Evolutionary conservation across 2,888 invertebrate species (phyloP), one percentile per base, ranked within the genome.

Genomic region (Tethea ocularis): DNA sequence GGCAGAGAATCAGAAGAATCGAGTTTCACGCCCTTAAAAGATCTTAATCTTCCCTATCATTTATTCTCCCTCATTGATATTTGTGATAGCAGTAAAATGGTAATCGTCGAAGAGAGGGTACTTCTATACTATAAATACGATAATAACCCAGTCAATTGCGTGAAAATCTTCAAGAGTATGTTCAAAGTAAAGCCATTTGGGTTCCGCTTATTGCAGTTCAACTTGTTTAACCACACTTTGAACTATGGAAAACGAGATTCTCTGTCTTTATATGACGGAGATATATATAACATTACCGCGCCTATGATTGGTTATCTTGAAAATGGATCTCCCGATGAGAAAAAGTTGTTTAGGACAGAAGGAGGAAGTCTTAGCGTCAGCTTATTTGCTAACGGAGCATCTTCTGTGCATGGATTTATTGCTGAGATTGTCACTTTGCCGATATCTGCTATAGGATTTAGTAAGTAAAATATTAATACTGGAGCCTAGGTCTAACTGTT

Each of bases 101-200:
- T 99, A 17, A 94, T 95, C 1, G 95, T 99, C 1, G 97, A 98
- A 83, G 98, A 99, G 80, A 94, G 99, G 54, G 95, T 99, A 6
- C 87, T 99, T 0, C 83, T 99, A 22, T 99, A 99, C 83, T 99
- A 98, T 88, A 99, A 99, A 84, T 99, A 99, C 78, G 98, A 98
- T 78, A 98, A 98, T 72, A 96, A 96, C 83, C 98, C 99, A 0
- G 97, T 99, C 0, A 99, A 99, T 82, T 99, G 99, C 82, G 97
- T 99, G 0, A 99, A 99, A 88, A 98, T 99, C 71, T 98, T 99
- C 83, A 96, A 96, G 59, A 97, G 98, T 63, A 95, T 95, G 62
- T 97, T 95, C 78, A 95, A 96, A 64, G 96, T 97, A 0, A 98
- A 98, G 80, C 97, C 96, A 15, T 95, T 99, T 74, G 98, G 98